Conservation (phyloP, 2,113 vertebrate species). For the Corydoras sp. region DNA sequence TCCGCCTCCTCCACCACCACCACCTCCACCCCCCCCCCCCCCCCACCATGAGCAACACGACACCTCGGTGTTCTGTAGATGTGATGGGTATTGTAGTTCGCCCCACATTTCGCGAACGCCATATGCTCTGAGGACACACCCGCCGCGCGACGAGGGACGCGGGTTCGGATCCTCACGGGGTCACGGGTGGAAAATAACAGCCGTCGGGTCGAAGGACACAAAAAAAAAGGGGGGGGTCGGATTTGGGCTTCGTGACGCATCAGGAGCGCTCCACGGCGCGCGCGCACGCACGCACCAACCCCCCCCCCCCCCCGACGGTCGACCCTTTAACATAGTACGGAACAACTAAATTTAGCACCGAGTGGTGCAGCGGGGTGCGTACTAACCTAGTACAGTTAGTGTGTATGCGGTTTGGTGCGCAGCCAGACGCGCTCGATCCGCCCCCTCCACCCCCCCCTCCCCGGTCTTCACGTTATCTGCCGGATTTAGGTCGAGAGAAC, state of each 20-base stretch:
- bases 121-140: conserved; percentile 65
- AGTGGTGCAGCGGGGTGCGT: neutral
- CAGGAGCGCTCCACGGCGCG: too few relatives aligned
- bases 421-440: conserved; percentile 4
- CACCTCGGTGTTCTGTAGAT: conserved; percentile 57
- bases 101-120: conserved; percentile 30
- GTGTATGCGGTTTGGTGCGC: conserved; percentile 18
- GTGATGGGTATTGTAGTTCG: conserved; percentile 64
- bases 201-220: neutral
- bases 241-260: too few relatives aligned
- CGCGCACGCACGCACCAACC: too few relatives aligned
- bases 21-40: too few relatives aligned
- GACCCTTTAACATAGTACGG: too few relatives aligned
- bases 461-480: conserved; percentile 30
- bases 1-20: conserved; percentile 55
- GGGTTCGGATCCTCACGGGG: conserved; percentile 47
- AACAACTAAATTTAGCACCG: too few relatives aligned
- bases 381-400: conserved; percentile 20
- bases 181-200: neutral
- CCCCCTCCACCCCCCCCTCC: conserved; percentile 8
- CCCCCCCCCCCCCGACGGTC: too few relatives aligned
- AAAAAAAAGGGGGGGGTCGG: too few relatives aligned
- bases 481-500: conserved; percentile 44
- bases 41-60: conserved; percentile 73
- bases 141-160: conserved; percentile 59